phyloP scores from a whole-genome alignment of 2,113 vertebrate genomes.

The Dryoscopus gambensis region DNA sequence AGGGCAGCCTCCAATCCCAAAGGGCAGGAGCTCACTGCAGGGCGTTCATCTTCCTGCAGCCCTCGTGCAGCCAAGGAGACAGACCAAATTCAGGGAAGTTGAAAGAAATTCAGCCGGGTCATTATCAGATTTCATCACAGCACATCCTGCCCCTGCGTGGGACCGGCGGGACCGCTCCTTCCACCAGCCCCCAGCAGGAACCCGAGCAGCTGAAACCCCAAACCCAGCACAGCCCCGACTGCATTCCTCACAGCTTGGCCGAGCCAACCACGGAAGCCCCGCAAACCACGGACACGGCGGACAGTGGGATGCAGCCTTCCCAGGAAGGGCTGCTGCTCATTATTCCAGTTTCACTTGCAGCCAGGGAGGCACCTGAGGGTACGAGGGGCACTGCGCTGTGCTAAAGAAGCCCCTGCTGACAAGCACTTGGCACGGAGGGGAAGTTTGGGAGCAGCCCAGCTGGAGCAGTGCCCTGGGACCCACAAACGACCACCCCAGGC shows the following conservation, averaged over 20 bases:
- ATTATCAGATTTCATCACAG: neutral
- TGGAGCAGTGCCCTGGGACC: neutral
- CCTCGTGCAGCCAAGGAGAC: neutral
- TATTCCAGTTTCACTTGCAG: neutral
- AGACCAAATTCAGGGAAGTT: neutral
- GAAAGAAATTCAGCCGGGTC: neutral
- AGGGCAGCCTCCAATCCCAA: neutral
- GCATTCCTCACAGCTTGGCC: neutral
- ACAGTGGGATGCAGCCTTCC: neutral
- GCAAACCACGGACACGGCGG: neutral
- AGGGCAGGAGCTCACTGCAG: neutral
- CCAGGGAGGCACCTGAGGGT: neutral
- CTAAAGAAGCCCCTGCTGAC: neutral
- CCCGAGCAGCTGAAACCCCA: neutral
- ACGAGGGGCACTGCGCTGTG: fast-evolving
- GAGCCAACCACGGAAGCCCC: neutral
- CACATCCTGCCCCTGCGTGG: neutral
- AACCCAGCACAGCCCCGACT: neutral
- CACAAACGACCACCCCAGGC: fast-evolving
- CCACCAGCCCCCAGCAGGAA: neutral
- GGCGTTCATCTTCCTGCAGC: neutral
- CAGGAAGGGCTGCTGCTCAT: neutral
- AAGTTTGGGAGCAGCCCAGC: neutral
- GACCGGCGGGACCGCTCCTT: neutral
- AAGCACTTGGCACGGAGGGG: neutral